Evolutionary conservation across 2,113 vertebrate genomes (phyloP).

Genomic region (Dipodomys stephensi): DNA sequence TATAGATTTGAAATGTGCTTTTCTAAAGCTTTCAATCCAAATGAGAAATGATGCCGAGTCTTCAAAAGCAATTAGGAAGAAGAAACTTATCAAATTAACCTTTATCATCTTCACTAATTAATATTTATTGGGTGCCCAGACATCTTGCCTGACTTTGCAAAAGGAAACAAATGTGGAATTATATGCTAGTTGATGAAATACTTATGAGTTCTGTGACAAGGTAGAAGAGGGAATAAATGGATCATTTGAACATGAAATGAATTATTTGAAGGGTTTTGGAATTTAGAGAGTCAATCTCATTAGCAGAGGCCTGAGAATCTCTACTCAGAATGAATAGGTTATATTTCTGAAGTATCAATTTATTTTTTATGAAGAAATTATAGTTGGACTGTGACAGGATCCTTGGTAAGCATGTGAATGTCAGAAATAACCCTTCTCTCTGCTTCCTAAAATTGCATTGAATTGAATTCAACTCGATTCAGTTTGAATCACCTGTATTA

Average conservation of each 20-base stretch:
- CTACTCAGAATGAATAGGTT: constrained; percentile 40
- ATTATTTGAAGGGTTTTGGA: constrained; percentile 57
- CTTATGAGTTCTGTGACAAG: constrained; percentile 58
- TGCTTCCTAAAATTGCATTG: background rate
- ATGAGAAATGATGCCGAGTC: background rate
- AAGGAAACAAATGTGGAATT: constrained; percentile 53
- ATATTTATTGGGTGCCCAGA: constrained; percentile 56
- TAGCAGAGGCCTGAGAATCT: constrained; percentile 39
- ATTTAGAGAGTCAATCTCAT: constrained; percentile 48
- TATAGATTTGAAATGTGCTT: constrained; percentile 28
- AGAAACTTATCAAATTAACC: constrained; percentile 59
- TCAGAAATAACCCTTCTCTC: background rate
- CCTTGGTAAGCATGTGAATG: constrained; percentile 11
- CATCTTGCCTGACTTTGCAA: constrained; percentile 48
- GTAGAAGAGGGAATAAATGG: constrained; percentile 47
- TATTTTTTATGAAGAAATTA: constrained; percentile 52
- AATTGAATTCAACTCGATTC: background rate
- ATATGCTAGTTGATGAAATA: constrained; percentile 60
- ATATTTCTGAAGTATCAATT: constrained; percentile 42
- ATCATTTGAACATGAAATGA: constrained; percentile 2
- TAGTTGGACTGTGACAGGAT: background rate
- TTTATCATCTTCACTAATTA: constrained; percentile 46
- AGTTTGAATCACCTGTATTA: constrained; percentile 32
- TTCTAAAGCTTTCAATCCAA: constrained; percentile 34
- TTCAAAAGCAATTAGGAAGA: constrained; percentile 53